phyloP scores from a whole-genome alignment of 1,140 invertebrate genomes.

The Ceratina australensis region DNA sequence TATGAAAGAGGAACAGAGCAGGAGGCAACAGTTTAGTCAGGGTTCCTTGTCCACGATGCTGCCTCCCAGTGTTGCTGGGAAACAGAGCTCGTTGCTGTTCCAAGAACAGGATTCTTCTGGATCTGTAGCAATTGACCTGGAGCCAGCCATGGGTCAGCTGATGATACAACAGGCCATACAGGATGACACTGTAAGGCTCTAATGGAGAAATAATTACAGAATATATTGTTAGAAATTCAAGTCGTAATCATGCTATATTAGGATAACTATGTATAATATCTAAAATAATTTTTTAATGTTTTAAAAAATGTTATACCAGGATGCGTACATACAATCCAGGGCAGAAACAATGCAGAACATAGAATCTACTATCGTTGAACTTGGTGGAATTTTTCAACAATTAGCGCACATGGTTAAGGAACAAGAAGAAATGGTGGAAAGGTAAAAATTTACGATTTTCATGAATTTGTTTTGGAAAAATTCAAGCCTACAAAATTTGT shows the following conservation, averaged over 20 bases:
- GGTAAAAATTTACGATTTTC: slow-evolving; percentile 82
- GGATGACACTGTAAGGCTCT: slow-evolving; percentile 84
- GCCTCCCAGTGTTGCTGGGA: slow-evolving; percentile 86
- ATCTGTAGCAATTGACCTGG: slow-evolving; percentile 87
- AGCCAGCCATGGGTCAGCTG: slow-evolving; percentile 79
- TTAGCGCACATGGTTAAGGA: slow-evolving; percentile 99
- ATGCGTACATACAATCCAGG: slow-evolving; percentile 93
- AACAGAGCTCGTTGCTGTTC: slow-evolving; percentile 83
- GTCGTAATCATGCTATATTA: too few relatives aligned
- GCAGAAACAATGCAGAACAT: slow-evolving; percentile 99
- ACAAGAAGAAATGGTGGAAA: slow-evolving; percentile 98
- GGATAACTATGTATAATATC: too few relatives aligned
- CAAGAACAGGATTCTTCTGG: slow-evolving; percentile 84
- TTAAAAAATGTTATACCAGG: slow-evolving; percentile 76
- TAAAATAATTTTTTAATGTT: too few relatives aligned
- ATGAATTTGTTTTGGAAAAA: too few relatives aligned
- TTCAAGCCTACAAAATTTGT: neutral
- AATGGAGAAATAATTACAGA: too few relatives aligned
- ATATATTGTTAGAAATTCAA: too few relatives aligned
- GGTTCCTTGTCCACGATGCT: slow-evolving; percentile 84
- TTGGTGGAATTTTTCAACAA: slow-evolving; percentile 99
- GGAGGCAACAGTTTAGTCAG: slow-evolving; percentile 96
- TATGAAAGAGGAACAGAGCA: slow-evolving; percentile 95
- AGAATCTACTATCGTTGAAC: slow-evolving; percentile 98
- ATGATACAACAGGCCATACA: slow-evolving; percentile 85